Base-by-base conservation (phyloP, 2,888 invertebrate genomes). In the Rhamphomyia laevipes region DNA sequence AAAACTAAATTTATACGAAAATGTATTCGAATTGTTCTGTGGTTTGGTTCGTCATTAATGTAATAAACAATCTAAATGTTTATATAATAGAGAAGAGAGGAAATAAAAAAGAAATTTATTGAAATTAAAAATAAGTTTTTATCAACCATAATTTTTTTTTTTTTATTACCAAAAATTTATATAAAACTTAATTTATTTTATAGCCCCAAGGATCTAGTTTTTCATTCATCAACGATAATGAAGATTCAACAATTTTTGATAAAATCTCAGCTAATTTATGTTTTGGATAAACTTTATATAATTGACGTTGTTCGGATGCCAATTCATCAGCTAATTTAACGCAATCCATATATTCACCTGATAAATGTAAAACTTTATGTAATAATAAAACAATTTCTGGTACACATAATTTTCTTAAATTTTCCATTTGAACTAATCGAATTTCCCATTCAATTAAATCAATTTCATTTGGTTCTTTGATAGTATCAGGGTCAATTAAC, bases 151-250 rank as follows among this genome's bases (percentile, higher is more conserved):
- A n/a, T n/a, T n/a, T n/a, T 27, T 2, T 27, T 27, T 27, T 27
- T 2, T 27, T 27, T 27, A 27, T 27, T 27, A 27, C 9, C 23
- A 27, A 27, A 27, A 21, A 27, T n/a, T n/a, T n/a, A 27, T 27
- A 27, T 7, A 9, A 27, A 27, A 27, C 9, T 27, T 9, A 41
- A 50, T 12, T 49, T 4, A 61, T 54, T 31, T 77, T 74, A 70
- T 79, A 82, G 42, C 91, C 91, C 78, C 89, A 87, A 46, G 91
- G 85, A 75, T 92, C 92, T 60, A 77, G 76, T 59, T 82, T 84
- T 53, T 80, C 77, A 62, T 90, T 84, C 59, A 93, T 72, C 51
- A 90, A 68, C 11, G 78, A 68, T 15, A 90, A 68, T 10, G 87
- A 86, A 2, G 89, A 85, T 62, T 90, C 88, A 44, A 83, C 79